Evolutionary conservation across 2,888 invertebrate species (phyloP).

Genomic region (Cataglyphis rosenhaueri): DNA sequence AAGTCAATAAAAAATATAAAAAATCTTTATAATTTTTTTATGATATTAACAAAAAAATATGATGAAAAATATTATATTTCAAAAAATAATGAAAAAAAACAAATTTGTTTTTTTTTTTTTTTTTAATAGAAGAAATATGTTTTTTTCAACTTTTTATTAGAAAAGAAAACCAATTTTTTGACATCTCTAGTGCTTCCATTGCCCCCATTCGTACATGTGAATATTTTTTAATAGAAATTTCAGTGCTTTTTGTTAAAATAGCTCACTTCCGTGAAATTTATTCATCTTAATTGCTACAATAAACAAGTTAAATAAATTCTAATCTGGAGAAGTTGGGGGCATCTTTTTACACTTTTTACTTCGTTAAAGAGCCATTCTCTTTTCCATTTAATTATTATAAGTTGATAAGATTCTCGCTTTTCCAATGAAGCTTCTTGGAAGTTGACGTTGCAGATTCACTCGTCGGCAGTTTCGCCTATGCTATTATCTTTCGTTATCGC

Average conservation of each 20-base stretch:
- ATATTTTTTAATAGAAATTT: background rate
- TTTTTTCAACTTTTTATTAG: no score
- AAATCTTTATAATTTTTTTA: no score
- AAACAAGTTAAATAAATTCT: conserved; percentile 27
- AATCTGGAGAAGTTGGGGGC: conserved; percentile 7
- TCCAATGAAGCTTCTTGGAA: conserved; percentile 11
- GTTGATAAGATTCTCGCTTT: conserved; percentile 14
- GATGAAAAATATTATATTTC: no score
- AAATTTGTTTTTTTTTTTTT: no score
- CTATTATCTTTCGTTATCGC: conserved; percentile 56
- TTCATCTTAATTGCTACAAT: conserved; percentile 26
- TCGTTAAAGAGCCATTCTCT: background rate
- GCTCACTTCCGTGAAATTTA: background rate
- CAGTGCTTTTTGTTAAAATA: background rate
- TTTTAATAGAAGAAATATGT: no score
- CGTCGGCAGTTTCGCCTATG: conserved; percentile 17
- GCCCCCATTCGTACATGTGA: background rate
- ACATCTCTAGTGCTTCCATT: background rate
- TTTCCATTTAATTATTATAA: conserved; percentile 15
- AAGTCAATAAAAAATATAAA: no score
- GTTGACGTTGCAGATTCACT: conserved; percentile 19
- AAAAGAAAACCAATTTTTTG: no score
- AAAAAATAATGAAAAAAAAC: no score
- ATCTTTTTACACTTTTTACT: background rate
- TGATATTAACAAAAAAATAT: no score